A percentile compares a stretch with the other conserved stretches of the same genome.
Conservation (phyloP, 2,797 vertebrate species). For the Mareca penelope region DNA sequence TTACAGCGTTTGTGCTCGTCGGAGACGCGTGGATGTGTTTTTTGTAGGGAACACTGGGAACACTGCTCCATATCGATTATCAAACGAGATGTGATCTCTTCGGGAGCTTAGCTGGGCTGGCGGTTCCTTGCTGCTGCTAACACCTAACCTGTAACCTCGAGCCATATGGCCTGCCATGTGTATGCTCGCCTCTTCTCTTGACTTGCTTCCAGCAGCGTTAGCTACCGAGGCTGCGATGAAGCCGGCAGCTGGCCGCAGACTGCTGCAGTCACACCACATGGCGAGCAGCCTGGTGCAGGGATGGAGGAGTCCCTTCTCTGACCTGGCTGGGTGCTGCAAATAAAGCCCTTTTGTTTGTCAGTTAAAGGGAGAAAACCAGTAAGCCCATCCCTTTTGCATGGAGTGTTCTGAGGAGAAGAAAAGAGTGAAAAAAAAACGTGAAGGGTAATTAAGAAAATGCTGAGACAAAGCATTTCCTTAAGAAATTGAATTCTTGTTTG, state of each 20-base stretch:
- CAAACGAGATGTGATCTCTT: background rate
- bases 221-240: background rate
- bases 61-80: accelerated
- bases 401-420: background rate
- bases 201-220: slow-evolving; percentile 20
- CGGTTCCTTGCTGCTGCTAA: background rate
- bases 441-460: background rate
- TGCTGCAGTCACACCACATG: slow-evolving; percentile 25
- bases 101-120: background rate
- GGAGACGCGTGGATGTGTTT: background rate
- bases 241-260: slow-evolving; percentile 38
- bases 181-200: background rate
- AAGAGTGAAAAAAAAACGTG: background rate
- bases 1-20: background rate
- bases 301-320: background rate
- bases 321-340: background rate
- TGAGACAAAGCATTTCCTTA: background rate
- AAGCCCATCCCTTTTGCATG: background rate
- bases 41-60: background rate
- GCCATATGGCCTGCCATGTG: slow-evolving; percentile 44
- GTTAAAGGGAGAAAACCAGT: background rate
- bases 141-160: background rate
- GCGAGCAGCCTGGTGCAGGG: background rate
- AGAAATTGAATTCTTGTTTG: background rate
- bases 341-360: background rate